These are phyloP conservation scores for Rousettus leschenaultii DNA, from an alignment of 2,113 vertebrate genomes.

Conservation along the genomic window DNA sequence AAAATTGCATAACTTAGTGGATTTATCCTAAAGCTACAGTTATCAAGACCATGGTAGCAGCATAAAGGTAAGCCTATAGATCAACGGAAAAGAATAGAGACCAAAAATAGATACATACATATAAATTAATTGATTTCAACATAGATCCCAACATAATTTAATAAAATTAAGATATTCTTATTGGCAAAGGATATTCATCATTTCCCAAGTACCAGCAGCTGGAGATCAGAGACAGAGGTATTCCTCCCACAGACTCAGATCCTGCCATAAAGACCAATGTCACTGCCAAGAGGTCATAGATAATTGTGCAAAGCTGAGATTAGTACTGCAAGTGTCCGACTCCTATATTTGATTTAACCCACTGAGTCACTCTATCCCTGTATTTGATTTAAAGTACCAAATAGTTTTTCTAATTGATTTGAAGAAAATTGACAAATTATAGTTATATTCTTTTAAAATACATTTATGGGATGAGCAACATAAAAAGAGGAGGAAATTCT, in stretches of 20 bases:
- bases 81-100: background rate
- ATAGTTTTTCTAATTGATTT: constrained; percentile 55
- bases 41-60: background rate
- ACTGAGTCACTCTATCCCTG: background rate
- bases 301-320: constrained; percentile 15
- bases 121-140: background rate
- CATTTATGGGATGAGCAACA: background rate
- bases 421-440: constrained; percentile 49
- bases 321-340: background rate
- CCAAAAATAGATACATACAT: background rate
- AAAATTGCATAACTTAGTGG: background rate
- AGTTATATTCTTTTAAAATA: background rate
- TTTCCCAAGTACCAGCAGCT: background rate
- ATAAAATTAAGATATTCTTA: background rate
- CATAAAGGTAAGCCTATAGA: background rate
- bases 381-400: constrained; percentile 33
- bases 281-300: background rate
- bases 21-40: background rate
- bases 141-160: background rate
- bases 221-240: background rate
- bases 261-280: background rate
- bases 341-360: constrained; percentile 1
- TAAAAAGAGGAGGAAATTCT: constrained; percentile 46
- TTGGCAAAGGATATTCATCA: background rate
- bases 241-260: background rate